Evolutionary conservation across 2,888 invertebrate species (phyloP), one percentile per base, ranked within the genome.

Genomic region (Aspidiotus destructor): DNA sequence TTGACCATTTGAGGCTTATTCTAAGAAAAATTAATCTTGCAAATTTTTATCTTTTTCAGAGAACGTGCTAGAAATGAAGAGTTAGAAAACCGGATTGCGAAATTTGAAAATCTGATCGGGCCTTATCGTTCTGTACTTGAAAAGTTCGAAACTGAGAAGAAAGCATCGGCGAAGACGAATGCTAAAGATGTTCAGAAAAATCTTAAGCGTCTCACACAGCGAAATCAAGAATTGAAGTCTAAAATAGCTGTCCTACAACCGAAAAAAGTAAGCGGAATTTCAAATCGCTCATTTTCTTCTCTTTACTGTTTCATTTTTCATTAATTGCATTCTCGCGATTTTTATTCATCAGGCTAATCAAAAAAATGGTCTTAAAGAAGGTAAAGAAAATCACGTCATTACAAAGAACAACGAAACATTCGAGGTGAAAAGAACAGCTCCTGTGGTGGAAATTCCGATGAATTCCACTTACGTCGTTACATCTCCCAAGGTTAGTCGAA

Each of bases 401-500:
- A 17, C 28, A 1, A 65, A 65, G 48, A 42, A 17, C 9, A 57
- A 65, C 13, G n/a, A 57, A 11, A 44, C 42, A 9, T 57, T 57
- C 7, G 58, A 65, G 48, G 40, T 58, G 44, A 54, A 15, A 11
- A 17, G 41, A 40, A 28, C 28, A 28, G 16, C 55, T 16, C 17
- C 58, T 10, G 28, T 40, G 58, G 16, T 58, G n/a, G 65, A 65
- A 16, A 48, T 65, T 17, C 65, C 65, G 16, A 48, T 65, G n/a
- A 65, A 65, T 40, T 57, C 65, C 9, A 65, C 65, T 8, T 65
- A 58, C 11, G 58, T 65, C 44, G 40, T 65, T 13, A 65, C 65
- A 9, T 65, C 65, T n/a, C 65, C 65, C 13, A 65, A 65, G 58
- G 65, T 65, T 65, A 65, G 58, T 55, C 65, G 65, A 57, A 65